phyloP scores from a whole-genome alignment of 1,140 invertebrate species.

The Cheumatopsyche charites region DNA sequence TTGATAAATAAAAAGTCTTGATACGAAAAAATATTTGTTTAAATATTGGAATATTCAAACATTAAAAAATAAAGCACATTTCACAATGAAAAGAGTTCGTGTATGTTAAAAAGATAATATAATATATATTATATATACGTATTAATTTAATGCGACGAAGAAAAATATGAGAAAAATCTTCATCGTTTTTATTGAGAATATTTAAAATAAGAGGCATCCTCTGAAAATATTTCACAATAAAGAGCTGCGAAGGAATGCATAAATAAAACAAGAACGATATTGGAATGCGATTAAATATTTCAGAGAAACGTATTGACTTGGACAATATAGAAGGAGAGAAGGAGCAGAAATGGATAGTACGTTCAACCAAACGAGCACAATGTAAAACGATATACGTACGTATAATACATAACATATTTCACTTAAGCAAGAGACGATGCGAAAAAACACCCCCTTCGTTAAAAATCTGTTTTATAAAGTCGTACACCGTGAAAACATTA shows the following conservation, averaged over 20 bases:
- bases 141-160: too few species aligned
- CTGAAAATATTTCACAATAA: slow-evolving; percentile 10
- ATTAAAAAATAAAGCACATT: too few species aligned
- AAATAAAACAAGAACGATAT: slow-evolving; percentile 40
- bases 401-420: background rate
- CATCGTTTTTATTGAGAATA: background rate
- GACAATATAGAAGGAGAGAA: slow-evolving; percentile 27
- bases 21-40: too few species aligned
- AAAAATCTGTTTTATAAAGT: slow-evolving; percentile 8
- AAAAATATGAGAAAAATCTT: background rate
- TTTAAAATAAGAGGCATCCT: background rate
- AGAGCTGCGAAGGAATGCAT: slow-evolving; percentile 28
- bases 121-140: too few species aligned
- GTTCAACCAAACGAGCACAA: slow-evolving; percentile 26
- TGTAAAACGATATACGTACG: background rate
- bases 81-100: too few species aligned
- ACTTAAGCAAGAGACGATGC: background rate
- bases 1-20: too few species aligned
- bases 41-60: too few species aligned
- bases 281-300: slow-evolving; percentile 41
- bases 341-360: background rate
- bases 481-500: background rate
- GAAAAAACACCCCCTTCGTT: background rate
- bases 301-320: slow-evolving; percentile 29
- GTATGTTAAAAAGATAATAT: too few species aligned